These are phyloP conservation scores for Cinara cedri DNA, from an alignment of 2,888 invertebrate genomes.

Conservation along the genomic window DNA sequence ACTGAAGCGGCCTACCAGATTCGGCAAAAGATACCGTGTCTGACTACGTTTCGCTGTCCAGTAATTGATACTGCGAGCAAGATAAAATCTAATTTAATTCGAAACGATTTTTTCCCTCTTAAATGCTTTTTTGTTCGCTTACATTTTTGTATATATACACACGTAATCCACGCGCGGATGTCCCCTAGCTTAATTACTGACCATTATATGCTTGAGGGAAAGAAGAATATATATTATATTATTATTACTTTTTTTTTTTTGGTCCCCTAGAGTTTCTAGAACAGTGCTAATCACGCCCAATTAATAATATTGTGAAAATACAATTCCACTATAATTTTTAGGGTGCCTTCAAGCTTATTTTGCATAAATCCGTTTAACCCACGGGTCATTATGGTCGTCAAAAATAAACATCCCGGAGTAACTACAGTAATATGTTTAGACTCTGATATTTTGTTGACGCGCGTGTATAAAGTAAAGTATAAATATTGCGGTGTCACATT, in stretches of 20 bases:
- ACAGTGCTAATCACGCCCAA: constrained; percentile 34
- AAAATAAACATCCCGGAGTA: neutral
- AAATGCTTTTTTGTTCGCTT: constrained; percentile 2
- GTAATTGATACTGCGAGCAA: constrained; percentile 25
- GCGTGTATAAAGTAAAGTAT: too few species aligned
- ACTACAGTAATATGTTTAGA: neutral
- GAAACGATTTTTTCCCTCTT: constrained; percentile 10
- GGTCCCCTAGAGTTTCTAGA: neutral
- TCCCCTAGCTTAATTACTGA: constrained; percentile 39
- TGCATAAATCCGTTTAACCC: neutral
- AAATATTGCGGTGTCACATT: too few species aligned
- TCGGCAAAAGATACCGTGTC: constrained; percentile 3
- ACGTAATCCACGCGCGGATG: constrained; percentile 19
- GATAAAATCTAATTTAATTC: constrained; percentile 50
- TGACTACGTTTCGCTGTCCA: neutral
- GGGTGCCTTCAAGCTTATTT: neutral
- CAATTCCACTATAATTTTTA: constrained; percentile 17
- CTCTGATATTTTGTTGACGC: neutral
- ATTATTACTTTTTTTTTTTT: too few species aligned
- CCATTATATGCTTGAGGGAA: constrained; percentile 38
- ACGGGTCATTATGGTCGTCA: neutral
- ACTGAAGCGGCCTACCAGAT: constrained; percentile 11
- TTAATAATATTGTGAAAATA: constrained; percentile 38
- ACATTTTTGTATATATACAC: constrained; percentile 18
- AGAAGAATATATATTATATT: neutral